These are phyloP conservation scores for Bathynomus jamesi DNA, from an alignment of 1,140 invertebrate species.

Conservation along the genomic window DNA sequence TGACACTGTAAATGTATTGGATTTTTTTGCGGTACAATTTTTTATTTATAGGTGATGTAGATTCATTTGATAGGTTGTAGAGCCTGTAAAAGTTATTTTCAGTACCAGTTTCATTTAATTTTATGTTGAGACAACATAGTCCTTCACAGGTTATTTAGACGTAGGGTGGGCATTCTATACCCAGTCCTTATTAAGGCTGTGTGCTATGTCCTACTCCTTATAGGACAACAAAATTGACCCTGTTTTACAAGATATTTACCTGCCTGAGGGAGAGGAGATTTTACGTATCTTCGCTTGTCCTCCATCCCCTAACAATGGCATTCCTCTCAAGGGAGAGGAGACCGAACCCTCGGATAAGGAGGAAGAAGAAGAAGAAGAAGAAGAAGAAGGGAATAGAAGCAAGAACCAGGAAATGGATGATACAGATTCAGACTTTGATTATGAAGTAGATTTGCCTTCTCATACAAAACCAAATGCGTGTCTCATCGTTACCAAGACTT, in stretches of 20 bases:
- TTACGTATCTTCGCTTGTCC: conserved; percentile 40
- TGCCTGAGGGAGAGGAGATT: conserved; percentile 41
- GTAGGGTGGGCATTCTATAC: too few species aligned
- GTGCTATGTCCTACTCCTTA: too few species aligned
- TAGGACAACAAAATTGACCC: conserved; percentile 42
- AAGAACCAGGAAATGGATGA: conserved; percentile 6
- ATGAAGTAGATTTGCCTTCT: conserved; percentile 35
- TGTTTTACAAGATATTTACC: conserved; percentile 43
- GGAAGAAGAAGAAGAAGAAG: neutral
- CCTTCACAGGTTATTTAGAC: too few species aligned
- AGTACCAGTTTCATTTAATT: too few species aligned
- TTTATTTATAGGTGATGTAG: too few species aligned
- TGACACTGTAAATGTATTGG: too few species aligned
- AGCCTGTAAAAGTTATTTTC: too few species aligned
- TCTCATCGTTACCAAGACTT: conserved; percentile 59
- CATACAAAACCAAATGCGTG: conserved; percentile 49
- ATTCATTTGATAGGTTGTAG: too few species aligned
- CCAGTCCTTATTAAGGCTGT: too few species aligned
- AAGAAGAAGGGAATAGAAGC: conserved; percentile 1
- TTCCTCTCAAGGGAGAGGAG: conserved; percentile 4
- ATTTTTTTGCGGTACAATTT: too few species aligned
- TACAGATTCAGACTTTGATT: neutral
- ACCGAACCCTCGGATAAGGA: too few species aligned
- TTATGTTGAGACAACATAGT: too few species aligned
- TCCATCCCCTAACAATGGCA: conserved; percentile 23